These are phyloP conservation scores for Tetrapedia diversipes DNA, from an alignment of 2,888 invertebrate species.

Conservation along the genomic window DNA sequence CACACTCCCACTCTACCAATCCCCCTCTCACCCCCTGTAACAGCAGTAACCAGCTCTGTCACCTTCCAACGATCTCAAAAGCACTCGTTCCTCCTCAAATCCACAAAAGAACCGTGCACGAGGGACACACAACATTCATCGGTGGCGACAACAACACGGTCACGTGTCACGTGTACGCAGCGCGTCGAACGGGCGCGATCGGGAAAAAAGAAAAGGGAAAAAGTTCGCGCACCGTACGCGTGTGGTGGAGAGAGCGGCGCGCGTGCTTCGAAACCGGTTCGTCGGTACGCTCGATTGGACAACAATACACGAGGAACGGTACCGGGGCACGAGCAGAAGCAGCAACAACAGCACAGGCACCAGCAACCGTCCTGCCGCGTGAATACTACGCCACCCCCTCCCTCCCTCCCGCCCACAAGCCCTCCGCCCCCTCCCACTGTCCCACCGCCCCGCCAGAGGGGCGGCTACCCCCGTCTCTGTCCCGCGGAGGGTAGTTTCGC, in stretches of 20 bases:
- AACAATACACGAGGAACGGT: slow-evolving; percentile 72
- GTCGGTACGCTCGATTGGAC: slow-evolving; percentile 71
- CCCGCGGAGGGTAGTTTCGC: slow-evolving; percentile 43
- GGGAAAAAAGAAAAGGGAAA: slow-evolving; percentile 19
- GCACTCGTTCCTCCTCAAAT: no score
- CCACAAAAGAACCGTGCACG: neutral
- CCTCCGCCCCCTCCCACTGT: slow-evolving; percentile 9
- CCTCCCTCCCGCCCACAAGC: neutral
- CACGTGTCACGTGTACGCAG: slow-evolving; percentile 56
- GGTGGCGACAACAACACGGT: neutral
- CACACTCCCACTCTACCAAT: no score
- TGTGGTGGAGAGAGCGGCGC: slow-evolving; percentile 49
- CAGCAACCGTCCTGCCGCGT: slow-evolving; percentile 67
- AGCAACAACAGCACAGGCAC: slow-evolving; percentile 63
- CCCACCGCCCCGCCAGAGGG: slow-evolving; percentile 17
- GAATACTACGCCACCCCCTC: slow-evolving; percentile 64
- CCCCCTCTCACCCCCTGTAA: no score
- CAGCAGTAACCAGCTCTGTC: no score
- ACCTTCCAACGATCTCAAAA: no score
- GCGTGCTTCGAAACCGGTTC: slow-evolving; percentile 70
- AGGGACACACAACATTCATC: slow-evolving; percentile 38
- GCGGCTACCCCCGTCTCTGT: slow-evolving; percentile 40
- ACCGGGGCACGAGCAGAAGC: slow-evolving; percentile 69
- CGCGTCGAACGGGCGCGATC: slow-evolving; percentile 8
- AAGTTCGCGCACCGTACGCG: slow-evolving; percentile 53